Evolutionary conservation across 2,113 vertebrate species (phyloP).

Genomic region (Globicephala melas): DNA sequence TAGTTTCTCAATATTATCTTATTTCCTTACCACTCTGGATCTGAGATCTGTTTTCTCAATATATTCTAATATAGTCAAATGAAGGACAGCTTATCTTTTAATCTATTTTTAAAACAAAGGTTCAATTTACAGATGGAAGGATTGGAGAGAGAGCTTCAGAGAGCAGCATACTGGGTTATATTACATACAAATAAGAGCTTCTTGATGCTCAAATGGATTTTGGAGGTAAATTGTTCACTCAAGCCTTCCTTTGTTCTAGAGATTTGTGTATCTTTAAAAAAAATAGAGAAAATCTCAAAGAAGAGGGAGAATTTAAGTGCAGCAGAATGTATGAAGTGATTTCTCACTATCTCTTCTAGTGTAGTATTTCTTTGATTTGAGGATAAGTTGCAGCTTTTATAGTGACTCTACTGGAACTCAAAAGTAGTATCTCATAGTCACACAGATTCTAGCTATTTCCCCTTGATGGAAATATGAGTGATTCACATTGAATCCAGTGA

Average conservation of each 20-base stretch:
- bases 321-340: conserved; percentile 4
- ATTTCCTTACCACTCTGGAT: background rate
- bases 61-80: background rate
- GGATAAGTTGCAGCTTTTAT: conserved; percentile 4
- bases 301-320: background rate
- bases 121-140: conserved; percentile 1
- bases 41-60: background rate
- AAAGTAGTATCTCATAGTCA: conserved; percentile 40
- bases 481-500: conserved; percentile 36
- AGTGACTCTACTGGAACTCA: conserved; percentile 43
- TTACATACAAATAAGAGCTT: background rate
- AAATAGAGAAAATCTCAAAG: background rate
- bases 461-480: conserved; percentile 17
- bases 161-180: background rate
- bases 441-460: conserved; percentile 31
- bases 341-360: background rate
- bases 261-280: background rate
- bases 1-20: background rate
- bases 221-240: background rate
- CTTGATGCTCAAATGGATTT: conserved; percentile 14
- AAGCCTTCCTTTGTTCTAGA: conserved; percentile 17
- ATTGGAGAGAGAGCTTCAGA: background rate
- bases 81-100: background rate
- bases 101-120: background rate
- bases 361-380: conserved; percentile 53